Percentiles rank a stretch among this genome's conserved stretches.
phyloP scores from a whole-genome alignment of 2,797 vertebrate species.

The Dermochelys coriacea region DNA sequence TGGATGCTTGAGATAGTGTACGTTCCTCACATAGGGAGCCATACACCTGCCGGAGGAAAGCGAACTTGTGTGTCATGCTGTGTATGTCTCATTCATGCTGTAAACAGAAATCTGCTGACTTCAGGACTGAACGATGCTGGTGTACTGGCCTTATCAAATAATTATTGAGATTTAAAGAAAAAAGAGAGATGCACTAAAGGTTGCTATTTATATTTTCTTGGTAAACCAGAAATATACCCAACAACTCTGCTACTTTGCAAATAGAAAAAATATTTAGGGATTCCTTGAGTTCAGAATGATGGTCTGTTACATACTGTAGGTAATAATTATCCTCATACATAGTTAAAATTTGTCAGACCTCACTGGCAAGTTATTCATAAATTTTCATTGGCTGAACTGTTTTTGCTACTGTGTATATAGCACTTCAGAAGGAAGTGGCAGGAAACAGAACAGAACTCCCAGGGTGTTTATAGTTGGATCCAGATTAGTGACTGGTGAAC shows the following conservation, averaged over 20 bases:
- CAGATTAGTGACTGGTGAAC: not conserved
- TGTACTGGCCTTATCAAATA: not conserved
- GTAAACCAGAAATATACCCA: not conserved
- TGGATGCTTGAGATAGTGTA: not conserved
- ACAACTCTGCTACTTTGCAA: constrained; percentile 8
- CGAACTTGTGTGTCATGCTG: constrained; percentile 17
- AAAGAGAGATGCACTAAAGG: constrained; percentile 12
- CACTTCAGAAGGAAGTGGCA: not conserved
- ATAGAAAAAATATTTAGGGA: constrained; percentile 44
- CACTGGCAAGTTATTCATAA: constrained; percentile 13
- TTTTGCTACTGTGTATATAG: not conserved
- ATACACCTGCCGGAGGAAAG: constrained; percentile 15
- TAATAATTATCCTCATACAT: constrained; percentile 63
- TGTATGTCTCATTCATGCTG: not conserved
- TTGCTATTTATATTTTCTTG: constrained; percentile 31
- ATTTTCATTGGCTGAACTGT: constrained; percentile 33
- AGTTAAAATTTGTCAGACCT: constrained; percentile 62
- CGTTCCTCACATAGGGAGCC: not conserved
- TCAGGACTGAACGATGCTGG: not conserved
- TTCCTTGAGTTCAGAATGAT: constrained; percentile 37
- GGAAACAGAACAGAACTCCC: not conserved
- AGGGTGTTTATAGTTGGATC: not conserved
- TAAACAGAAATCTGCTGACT: not conserved
- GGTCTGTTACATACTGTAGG: constrained; percentile 44
- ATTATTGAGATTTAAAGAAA: constrained; percentile 9